Evolutionary conservation across 2,113 vertebrate species (phyloP).

Genomic region (Prinia subflava): DNA sequence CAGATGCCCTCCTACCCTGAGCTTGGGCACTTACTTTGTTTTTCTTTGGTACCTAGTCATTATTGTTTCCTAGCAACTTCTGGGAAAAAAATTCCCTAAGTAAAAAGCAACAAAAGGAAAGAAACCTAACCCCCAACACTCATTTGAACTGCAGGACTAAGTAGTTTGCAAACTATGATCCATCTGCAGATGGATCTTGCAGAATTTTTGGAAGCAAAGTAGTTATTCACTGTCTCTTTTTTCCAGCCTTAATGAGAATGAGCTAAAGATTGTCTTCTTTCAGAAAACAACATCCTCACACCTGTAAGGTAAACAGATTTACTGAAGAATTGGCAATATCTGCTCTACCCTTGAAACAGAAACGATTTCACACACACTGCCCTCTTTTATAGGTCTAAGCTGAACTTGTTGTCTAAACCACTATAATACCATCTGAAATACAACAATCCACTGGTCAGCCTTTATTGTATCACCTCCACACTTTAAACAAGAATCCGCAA

Average conservation of each 20-base stretch:
- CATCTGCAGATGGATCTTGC: rapidly evolving
- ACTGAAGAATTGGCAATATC: not conserved
- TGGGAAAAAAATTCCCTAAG: no score
- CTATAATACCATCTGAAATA: not conserved
- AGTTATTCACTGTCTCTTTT: not conserved
- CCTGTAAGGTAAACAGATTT: not conserved
- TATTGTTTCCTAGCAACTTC: not conserved
- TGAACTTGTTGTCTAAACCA: not conserved
- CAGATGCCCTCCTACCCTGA: not conserved
- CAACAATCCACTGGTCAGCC: not conserved
- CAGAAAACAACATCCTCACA: not conserved
- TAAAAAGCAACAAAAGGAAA: not conserved
- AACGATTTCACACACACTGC: not conserved
- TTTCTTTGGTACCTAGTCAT: no score
- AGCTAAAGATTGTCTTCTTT: not conserved
- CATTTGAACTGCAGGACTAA: not conserved
- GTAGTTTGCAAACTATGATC: not conserved
- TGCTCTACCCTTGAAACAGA: not conserved
- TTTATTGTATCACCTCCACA: not conserved
- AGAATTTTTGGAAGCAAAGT: not conserved
- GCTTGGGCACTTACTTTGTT: not conserved
- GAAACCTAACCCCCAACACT: not conserved
- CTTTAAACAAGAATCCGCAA: not conserved
- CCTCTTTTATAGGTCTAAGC: not conserved
- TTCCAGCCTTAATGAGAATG: not conserved